phyloP scores from a whole-genome alignment of 2,888 invertebrate genomes.

The Lasioglossum malachurum region DNA sequence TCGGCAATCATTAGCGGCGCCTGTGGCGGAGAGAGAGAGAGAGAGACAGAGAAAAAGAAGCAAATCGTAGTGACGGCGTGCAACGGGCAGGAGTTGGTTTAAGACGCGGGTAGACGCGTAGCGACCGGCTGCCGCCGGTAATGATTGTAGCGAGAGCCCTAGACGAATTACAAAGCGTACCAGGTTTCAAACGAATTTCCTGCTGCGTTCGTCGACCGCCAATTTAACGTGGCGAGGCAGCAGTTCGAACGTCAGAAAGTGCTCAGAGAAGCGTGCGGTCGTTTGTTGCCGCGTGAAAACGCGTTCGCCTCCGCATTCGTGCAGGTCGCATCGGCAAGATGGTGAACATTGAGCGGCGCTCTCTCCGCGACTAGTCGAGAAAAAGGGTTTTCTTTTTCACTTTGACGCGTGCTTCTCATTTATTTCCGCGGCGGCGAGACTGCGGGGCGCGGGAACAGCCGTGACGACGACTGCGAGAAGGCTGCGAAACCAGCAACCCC shows the following conservation, averaged over 20 bases:
- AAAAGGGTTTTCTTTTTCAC: constrained; percentile 66
- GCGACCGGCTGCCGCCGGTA: constrained; percentile 23
- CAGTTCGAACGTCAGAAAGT: constrained; percentile 25
- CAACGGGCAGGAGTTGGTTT: neutral
- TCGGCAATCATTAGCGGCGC: constrained; percentile 51
- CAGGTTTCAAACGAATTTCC: constrained; percentile 32
- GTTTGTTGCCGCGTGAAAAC: constrained; percentile 14
- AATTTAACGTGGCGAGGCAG: neutral
- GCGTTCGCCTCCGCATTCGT: neutral
- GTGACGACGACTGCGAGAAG: constrained; percentile 38
- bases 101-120: constrained; percentile 16
- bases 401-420: constrained; percentile 80
- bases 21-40: neutral
- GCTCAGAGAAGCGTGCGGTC: constrained; percentile 31
- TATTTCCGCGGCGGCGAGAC: constrained; percentile 70
- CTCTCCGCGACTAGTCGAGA: constrained; percentile 34
- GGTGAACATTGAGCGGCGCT: constrained; percentile 25
- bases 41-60: neutral
- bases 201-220: neutral
- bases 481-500: neutral
- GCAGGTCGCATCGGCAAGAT: constrained; percentile 43
- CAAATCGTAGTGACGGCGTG: constrained; percentile 25
- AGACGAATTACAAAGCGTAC: constrained; percentile 41
- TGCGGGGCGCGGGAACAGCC: constrained; percentile 24
- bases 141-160: constrained; percentile 51